Evolutionary conservation across 2,888 invertebrate species (phyloP), one percentile per base, ranked within the genome.

Genomic region (Euzophera pinguis): DNA sequence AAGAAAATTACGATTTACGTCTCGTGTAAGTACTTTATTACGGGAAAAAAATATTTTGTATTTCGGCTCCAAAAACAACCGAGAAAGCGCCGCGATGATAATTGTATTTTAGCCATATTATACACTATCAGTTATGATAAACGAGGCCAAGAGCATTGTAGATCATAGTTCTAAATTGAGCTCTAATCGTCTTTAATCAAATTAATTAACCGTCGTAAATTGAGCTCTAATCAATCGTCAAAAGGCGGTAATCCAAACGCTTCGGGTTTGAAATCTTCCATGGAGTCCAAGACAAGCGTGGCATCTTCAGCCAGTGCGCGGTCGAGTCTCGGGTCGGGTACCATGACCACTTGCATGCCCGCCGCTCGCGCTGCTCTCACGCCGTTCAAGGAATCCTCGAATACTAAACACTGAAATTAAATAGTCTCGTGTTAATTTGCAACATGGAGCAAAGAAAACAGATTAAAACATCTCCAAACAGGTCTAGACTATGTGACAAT

Each of bases 361-460:
- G 97, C 97, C 2, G 92, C 91, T 7, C 91, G 75, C 0, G 94
- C 97, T 0, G 95, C 96, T 56, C 85, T 83, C 0, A 97, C 96
- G 0, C 98, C 98, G 78, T 97, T 97, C 0, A 95, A 93, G 0
- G 98, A 95, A 83, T 98, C 98, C 84, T 98, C 98, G 75, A 98
- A 96, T 0, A 97, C 97, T 54, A 98, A 81, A 69, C 96, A 95
- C 93, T 94, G 81, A 38, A 75, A 69, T 57, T 10, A 16, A 41
- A 41, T 8, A 8, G 13, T 1, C 10, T 12, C 12, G 12, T 10
- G 7, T 32, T 32, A 32, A 32, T 32, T 29, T 29, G 29, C 4
- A 29, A n/a, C n/a, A n/a, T n/a, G n/a, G n/a, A n/a, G 22, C 5
- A 22, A 22, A 3, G 22, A 5, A 3, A 22, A 22, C 22, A 2